Evolutionary conservation across 1,140 invertebrate genomes (phyloP).

Genomic region (Nebria ingens): DNA sequence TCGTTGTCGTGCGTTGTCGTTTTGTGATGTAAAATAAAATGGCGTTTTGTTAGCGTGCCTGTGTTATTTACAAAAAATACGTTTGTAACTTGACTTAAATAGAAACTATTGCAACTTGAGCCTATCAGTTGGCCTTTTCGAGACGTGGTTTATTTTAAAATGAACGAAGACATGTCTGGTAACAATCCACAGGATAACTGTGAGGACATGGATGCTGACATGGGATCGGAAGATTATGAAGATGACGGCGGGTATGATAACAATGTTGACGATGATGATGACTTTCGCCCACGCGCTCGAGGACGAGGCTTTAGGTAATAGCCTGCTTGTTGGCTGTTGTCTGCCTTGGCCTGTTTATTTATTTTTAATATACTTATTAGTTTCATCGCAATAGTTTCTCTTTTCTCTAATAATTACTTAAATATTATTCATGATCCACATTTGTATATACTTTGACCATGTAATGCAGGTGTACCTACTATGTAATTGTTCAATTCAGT

Average conservation of each 20-base stretch:
- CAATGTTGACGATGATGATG: conserved; percentile 11
- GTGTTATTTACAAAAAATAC: no score
- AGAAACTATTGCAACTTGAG: no score
- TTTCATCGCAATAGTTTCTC: background rate
- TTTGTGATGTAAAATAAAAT: no score
- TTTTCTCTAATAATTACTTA: background rate
- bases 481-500: no score
- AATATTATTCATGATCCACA: background rate
- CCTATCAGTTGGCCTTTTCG: no score
- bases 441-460: background rate
- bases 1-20: no score
- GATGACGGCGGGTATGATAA: conserved; percentile 13
- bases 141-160: no score
- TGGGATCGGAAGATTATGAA: conserved; percentile 4
- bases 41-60: no score
- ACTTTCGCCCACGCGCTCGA: background rate
- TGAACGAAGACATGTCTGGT: background rate
- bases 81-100: no score
- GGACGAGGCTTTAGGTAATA: conserved; percentile 7
- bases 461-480: no score
- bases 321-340: background rate
- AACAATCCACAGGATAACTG: conserved; percentile 23
- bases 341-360: background rate
- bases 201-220: background rate
- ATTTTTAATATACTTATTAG: background rate